Evolutionary conservation across 2,888 invertebrate genomes (phyloP).

Genomic region (Drosophila siamana): DNA sequence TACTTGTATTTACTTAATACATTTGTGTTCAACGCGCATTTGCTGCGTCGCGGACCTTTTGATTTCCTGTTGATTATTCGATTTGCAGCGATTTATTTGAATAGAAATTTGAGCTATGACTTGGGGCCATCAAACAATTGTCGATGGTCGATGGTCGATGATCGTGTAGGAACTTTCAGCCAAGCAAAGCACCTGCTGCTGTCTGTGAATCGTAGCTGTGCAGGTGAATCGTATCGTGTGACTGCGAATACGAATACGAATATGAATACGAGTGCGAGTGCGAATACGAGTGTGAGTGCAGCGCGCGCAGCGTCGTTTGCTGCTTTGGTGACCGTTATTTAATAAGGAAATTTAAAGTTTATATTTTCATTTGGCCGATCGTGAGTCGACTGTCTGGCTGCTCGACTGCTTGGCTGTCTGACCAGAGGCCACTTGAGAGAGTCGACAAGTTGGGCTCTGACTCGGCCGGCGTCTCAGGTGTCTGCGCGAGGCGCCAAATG

Average conservation of each 20-base stretch:
- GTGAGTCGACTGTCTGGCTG: slow-evolving; percentile 43
- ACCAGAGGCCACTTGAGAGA: slow-evolving; percentile 35
- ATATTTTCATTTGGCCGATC: slow-evolving; percentile 65
- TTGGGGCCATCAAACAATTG: slow-evolving; percentile 44
- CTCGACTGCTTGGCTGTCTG: background rate
- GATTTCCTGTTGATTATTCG: slow-evolving; percentile 1
- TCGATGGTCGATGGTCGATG: slow-evolving; percentile 21
- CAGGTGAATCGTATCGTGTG: background rate
- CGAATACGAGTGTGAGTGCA: background rate
- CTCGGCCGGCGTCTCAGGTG: slow-evolving; percentile 46
- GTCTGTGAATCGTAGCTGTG: no score
- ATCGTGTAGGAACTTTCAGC: background rate
- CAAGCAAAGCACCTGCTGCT: no score
- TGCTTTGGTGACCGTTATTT: slow-evolving; percentile 72
- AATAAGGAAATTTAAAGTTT: slow-evolving; percentile 75
- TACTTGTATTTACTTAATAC: background rate
- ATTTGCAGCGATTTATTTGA: slow-evolving; percentile 44
- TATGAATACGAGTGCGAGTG: slow-evolving; percentile 1
- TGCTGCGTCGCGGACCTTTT: background rate
- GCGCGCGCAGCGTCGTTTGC: slow-evolving; percentile 1
- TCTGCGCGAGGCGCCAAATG: slow-evolving; percentile 73
- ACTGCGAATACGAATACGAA: slow-evolving; percentile 4
- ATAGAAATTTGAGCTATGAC: slow-evolving; percentile 53
- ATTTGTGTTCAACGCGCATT: background rate
- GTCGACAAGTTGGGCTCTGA: slow-evolving; percentile 1